Percentiles rank a stretch among this genome's conserved stretches.
Evolutionary conservation across 1,140 invertebrate genomes (phyloP).

Genomic region (Acromyrmex heyeri): DNA sequence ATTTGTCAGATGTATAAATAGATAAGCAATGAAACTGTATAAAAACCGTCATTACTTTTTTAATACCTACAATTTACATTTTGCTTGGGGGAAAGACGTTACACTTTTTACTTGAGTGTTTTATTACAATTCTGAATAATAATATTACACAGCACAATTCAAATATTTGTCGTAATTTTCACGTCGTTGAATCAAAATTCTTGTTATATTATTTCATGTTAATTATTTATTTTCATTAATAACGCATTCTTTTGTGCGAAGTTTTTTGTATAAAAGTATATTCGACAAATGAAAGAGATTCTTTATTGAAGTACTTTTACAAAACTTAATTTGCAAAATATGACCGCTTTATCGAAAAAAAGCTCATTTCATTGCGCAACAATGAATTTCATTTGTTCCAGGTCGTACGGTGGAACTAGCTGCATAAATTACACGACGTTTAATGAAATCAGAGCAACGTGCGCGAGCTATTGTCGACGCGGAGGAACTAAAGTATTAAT

Average conservation of each 20-base stretch:
- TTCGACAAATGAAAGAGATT: conserved; percentile 8
- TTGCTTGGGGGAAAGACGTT: neutral
- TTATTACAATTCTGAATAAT: conserved; percentile 8
- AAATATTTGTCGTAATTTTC: neutral
- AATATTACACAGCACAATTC: neutral
- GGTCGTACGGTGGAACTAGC: neutral
- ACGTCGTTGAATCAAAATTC: neutral
- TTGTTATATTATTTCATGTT: conserved; percentile 19
- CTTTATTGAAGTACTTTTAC: neutral
- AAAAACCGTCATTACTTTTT: neutral
- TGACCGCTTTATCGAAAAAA: neutral
- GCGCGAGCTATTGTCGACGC: conserved; percentile 5
- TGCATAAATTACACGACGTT: conserved; percentile 49
- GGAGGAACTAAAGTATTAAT: conserved; percentile 56
- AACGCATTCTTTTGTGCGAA: neutral
- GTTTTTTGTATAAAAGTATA: neutral
- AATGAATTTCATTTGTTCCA: conserved; percentile 35
- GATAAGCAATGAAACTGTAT: neutral
- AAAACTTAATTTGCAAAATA: conserved; percentile 8
- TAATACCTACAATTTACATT: neutral
- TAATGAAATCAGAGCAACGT: conserved; percentile 44
- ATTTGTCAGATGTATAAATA: conserved; percentile 10
- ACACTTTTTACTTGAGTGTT: neutral
- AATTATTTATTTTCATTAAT: conserved; percentile 27
- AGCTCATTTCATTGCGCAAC: conserved; percentile 2